phyloP scores from a whole-genome alignment of 2,888 invertebrate species.

The Noctuana brunneofusca region DNA sequence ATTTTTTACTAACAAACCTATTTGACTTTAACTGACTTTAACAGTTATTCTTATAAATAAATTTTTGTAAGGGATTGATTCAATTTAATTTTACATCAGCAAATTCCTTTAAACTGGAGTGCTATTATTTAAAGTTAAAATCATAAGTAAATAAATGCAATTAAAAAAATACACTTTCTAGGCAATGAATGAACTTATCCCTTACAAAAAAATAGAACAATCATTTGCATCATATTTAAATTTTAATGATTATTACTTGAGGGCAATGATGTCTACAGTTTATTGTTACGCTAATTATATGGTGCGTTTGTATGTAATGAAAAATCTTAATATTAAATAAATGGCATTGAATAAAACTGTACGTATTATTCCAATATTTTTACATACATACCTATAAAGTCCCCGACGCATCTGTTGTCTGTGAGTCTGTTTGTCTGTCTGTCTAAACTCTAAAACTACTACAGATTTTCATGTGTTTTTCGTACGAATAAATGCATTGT shows the following conservation, averaged over 20 bases:
- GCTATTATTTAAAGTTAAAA: no score
- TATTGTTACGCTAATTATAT: constrained; percentile 76
- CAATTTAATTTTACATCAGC: no score
- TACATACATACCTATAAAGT: no score
- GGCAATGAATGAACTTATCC: not conserved
- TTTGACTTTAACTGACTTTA: no score
- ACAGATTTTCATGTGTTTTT: no score
- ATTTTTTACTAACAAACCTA: constrained; percentile 24
- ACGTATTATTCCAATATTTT: not conserved
- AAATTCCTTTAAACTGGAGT: no score
- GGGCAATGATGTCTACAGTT: constrained; percentile 28
- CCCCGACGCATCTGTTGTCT: no score
- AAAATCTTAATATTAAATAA: constrained; percentile 72
- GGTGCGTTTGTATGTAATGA: constrained; percentile 80
- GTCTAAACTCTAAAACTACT: no score
- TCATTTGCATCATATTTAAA: constrained; percentile 17
- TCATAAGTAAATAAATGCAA: no score
- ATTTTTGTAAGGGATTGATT: constrained; percentile 19
- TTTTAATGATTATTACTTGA: constrained; percentile 18
- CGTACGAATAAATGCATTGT: no score
- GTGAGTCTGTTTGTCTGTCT: no score
- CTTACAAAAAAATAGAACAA: not conserved
- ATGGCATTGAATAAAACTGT: constrained; percentile 68
- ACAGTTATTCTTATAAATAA: not conserved
- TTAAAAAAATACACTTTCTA: not conserved